Percentiles rank a stretch among this genome's conserved stretches.
Evolutionary conservation across 2,797 vertebrate species (phyloP).

Genomic region (Lemur catta): DNA sequence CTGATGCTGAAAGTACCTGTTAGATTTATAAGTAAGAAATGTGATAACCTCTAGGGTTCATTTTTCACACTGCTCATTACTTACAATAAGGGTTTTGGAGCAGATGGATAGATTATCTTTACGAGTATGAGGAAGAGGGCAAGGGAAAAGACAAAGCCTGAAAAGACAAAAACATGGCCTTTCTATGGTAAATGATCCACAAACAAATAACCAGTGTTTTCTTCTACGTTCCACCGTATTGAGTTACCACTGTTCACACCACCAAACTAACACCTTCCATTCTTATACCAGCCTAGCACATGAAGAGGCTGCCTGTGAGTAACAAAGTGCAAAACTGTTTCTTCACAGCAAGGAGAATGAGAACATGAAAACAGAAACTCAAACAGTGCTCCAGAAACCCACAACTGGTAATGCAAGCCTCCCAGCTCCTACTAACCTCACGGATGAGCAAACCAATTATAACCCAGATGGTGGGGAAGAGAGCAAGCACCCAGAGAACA

Average conservation of each 20-base stretch:
- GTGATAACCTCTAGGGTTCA: background rate
- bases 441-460: background rate
- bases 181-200: background rate
- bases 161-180: background rate
- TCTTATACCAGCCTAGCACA: background rate
- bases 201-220: background rate
- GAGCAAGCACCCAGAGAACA: background rate
- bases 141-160: background rate
- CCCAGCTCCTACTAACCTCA: slow-evolving; percentile 55
- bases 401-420: slow-evolving; percentile 50
- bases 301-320: background rate
- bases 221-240: background rate
- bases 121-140: background rate
- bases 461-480: background rate
- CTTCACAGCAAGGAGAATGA: slow-evolving; percentile 70
- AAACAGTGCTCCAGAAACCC: slow-evolving; percentile 58
- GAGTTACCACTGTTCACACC: background rate
- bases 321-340: slow-evolving; percentile 43
- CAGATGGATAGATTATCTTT: background rate
- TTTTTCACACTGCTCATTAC: background rate
- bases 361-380: slow-evolving; percentile 65
- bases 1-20: slow-evolving; percentile 9
- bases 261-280: background rate
- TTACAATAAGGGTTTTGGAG: background rate
- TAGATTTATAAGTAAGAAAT: background rate